phyloP scores from a whole-genome alignment of 1,140 invertebrate species.

The Octopus bimaculoides region DNA sequence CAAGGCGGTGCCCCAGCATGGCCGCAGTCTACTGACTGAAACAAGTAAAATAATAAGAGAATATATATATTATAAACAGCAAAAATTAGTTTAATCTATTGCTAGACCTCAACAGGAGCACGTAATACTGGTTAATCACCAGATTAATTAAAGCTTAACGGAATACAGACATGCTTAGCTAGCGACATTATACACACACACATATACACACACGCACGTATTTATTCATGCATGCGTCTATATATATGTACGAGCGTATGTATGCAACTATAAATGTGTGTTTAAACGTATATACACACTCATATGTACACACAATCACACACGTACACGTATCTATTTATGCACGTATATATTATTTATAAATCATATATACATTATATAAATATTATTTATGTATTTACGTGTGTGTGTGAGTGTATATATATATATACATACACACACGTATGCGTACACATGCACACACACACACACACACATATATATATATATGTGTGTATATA shows the following conservation, averaged over 20 bases:
- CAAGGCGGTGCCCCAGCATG: too few relatives aligned
- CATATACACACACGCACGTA: too few relatives aligned
- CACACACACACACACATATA: background rate
- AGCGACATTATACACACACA: too few relatives aligned
- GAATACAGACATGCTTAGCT: too few relatives aligned
- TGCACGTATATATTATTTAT: background rate
- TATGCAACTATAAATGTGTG: background rate
- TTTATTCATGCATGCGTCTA: background rate
- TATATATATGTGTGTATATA: background rate
- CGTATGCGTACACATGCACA: background rate
- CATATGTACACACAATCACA: background rate
- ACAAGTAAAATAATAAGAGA: too few relatives aligned
- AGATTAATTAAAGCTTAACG: too few relatives aligned
- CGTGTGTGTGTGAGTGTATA: background rate
- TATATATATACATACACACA: background rate
- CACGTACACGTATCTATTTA: background rate
- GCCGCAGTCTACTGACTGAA: too few relatives aligned
- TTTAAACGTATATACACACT: background rate
- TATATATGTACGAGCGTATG: background rate
- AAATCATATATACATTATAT: background rate
- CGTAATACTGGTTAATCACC: too few relatives aligned
- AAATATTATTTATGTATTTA: background rate
- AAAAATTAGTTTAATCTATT: too few relatives aligned
- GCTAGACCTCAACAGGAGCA: too few relatives aligned
- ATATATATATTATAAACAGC: too few relatives aligned